Conservation (phyloP, 2,113 vertebrate species). For the Gracilinanus agilis region DNA sequence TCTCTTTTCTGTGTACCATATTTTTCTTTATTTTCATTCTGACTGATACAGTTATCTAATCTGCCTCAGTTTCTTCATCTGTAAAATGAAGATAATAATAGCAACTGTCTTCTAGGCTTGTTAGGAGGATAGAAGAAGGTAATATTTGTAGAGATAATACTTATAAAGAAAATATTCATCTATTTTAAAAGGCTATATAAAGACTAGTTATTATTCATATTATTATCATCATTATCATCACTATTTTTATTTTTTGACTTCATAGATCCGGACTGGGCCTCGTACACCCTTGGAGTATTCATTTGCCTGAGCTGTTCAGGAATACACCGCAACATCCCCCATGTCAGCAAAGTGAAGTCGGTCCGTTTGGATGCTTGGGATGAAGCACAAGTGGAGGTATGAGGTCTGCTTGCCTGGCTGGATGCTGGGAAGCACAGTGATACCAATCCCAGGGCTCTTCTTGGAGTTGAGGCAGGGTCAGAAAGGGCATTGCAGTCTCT, state of each 20-base stretch:
- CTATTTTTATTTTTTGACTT: conserved; percentile 35
- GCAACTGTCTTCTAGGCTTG: neutral
- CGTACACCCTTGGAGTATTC: conserved; percentile 94
- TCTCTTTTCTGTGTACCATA: neutral
- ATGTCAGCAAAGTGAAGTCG: conserved; percentile 95
- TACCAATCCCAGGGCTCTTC: neutral
- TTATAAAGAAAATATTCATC: neutral
- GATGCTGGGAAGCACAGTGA: rapidly evolving
- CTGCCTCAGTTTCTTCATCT: neutral
- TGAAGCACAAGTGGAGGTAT: conserved; percentile 92
- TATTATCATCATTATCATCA: neutral
- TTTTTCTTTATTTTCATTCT: neutral
- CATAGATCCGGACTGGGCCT: conserved; percentile 96
- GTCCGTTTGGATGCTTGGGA: conserved; percentile 94
- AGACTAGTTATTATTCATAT: neutral
- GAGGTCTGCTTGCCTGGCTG: neutral
- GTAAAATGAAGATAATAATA: neutral
- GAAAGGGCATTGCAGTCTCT: neutral
- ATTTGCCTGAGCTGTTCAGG: conserved; percentile 96
- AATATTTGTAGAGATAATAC: neutral
- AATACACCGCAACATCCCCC: conserved; percentile 93
- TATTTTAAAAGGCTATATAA: neutral
- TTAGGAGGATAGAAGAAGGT: neutral
- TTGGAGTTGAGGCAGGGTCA: neutral
- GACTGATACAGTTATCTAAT: neutral